Evolutionary conservation across 2,797 vertebrate genomes (phyloP).

Genomic region (Enteromius mattozi): DNA sequence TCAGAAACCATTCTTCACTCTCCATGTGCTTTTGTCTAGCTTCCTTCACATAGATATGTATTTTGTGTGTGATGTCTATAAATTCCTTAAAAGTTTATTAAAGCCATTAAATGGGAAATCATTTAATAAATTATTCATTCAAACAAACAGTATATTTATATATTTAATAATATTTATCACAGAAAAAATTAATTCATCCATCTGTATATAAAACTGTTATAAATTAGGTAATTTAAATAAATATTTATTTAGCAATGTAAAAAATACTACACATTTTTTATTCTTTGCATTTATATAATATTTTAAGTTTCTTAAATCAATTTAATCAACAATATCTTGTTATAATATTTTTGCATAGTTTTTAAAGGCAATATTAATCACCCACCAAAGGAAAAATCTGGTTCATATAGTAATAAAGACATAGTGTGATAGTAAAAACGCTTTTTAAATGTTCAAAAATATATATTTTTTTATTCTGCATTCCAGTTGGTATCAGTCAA

Average conservation of each 20-base stretch:
- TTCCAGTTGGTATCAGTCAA: too few relatives aligned
- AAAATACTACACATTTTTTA: not conserved
- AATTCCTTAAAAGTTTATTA: not conserved
- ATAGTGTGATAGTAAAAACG: too few relatives aligned
- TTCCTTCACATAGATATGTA: not conserved
- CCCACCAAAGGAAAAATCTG: not conserved
- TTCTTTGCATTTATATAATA: too few relatives aligned
- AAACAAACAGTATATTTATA: not conserved
- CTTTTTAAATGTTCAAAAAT: too few relatives aligned
- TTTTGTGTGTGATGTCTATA: not conserved
- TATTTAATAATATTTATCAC: not conserved
- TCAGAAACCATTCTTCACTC: slow-evolving; percentile 5
- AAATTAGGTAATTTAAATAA: too few relatives aligned
- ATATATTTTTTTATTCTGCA: too few relatives aligned
- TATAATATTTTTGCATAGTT: not conserved
- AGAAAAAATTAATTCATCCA: not conserved
- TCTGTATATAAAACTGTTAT: not conserved
- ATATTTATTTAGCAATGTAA: not conserved
- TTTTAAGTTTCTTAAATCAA: too few relatives aligned
- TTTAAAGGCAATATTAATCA: not conserved
- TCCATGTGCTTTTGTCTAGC: not conserved
- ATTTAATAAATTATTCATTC: not conserved
- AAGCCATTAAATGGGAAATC: not conserved
- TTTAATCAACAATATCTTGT: not conserved
- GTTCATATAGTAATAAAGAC: too few relatives aligned